Evolutionary conservation across 2,113 vertebrate genomes (phyloP), one percentile per base, ranked within the genome.

Genomic region (Mormyrus iriodes): DNA sequence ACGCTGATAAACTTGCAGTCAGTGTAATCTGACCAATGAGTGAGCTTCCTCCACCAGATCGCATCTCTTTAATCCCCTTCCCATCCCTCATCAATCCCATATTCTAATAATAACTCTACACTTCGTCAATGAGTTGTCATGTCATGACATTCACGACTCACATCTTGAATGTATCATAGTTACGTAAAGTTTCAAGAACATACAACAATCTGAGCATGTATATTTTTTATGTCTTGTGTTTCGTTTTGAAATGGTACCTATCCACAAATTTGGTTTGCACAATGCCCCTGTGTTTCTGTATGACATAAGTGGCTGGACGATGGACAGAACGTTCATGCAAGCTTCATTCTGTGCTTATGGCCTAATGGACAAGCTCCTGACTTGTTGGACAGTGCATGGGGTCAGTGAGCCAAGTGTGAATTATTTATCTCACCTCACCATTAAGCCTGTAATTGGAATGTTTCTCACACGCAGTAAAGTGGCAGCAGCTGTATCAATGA

Each of bases 391-490:
- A 86, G 17, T 48, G 31, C 4, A 51, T 10, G 48, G 27, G 49
- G 85, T 86, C 49, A 35, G 24, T 53, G 31, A 55, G 85, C 51
- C 85, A 86, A 27, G 44, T 35, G n/a, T 86, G 15, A 55, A 86
- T 86, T 53, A 86, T 86, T 86, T 35, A 86, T 86, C 51, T 53
- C 85, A 53, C 27, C 3, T 39, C 52, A 86, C 51, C 51, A 86
- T 86, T 86, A 86, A 27, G 85, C 51, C 85, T 86, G 85, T 86
- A 52, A 86, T 86, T 86, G 51, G 85, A 51, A 86, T 86, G 85
- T 86, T 55, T 52, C 85, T 35, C 48, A 21, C 49, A 53, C 85
- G 27, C 51, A 39, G 82, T 8, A 84, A 48, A 84, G 44, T 84
- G 82, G 82, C 82, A 84, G 49, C 85, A 86, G 85, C 85, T 53